Evolutionary conservation across 2,888 invertebrate genomes (phyloP), one percentile per base, ranked within the genome.

Genomic region (Zonitis immaculata): DNA sequence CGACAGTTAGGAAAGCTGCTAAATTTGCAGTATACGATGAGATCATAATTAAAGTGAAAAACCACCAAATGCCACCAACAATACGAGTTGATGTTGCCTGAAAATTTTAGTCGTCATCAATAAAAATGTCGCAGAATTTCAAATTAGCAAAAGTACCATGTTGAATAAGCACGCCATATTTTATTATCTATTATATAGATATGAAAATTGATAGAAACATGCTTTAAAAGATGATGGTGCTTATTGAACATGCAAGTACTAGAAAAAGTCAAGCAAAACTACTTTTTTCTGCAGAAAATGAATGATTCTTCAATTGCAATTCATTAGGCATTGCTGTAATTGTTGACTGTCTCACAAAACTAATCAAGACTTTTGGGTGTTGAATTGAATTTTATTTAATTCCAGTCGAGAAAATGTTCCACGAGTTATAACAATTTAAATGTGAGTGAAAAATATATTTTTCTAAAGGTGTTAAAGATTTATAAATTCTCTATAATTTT

Each of bases 1-100:
- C 92, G 0, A 94, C 92, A 0, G 94, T 95, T 20, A 94, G 78
- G 74, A 94, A 95, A 18, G 94, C 94, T 0, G 94, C 94, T 65
- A 95, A 78, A 75, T 95, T 94, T 9, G 94, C 94, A 1, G 93
- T 94, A 75, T 94, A 94, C 2, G 93, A 93, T 0, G 91, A 89
- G 61, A 93, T 90, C 63, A 94, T 91, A 65, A 94, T 92, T 25
- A 94, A 78, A 0, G 91, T 92, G 75, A 94, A 93, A 73, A 94
- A 93, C 90, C 93, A 94, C 93, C 94, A 95, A 64, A 87, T 85
- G 6, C 86, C 90, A 44, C 91, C 89, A 1, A 93, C 90, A 52
- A 93, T 87, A 49, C 93, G 79, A 0, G 93, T 93, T 42, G 84
- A 84, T 4, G 83, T 81, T 1, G 84, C 83, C 83, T 84, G 67